Conservation (phyloP, 92 coral and sea anemone species). For the Metridium senile region DNA sequence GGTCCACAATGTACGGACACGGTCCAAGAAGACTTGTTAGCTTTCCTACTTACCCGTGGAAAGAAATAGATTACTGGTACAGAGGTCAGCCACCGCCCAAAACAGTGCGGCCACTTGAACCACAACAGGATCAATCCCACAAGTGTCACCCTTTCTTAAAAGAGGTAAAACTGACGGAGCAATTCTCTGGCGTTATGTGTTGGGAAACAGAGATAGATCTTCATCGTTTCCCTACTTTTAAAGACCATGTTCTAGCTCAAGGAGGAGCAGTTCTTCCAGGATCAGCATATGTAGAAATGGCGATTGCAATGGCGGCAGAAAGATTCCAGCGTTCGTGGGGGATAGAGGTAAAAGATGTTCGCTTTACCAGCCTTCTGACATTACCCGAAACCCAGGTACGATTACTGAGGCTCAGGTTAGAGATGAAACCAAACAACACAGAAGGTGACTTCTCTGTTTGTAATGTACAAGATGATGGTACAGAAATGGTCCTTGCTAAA, state of each 20-base stretch:
- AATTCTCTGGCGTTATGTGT: conserved; percentile 69
- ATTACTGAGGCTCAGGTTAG: conserved; percentile 55
- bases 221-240: conserved; percentile 63
- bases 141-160: conserved; percentile 65
- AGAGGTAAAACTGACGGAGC: conserved; percentile 52
- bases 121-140: neutral
- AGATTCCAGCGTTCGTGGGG: conserved; percentile 34
- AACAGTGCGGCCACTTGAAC: conserved; percentile 36
- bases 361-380: conserved; percentile 70
- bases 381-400: conserved; percentile 74
- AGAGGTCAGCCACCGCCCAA: conserved; percentile 48
- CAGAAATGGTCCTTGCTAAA: conserved; percentile 56
- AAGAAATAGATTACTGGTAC: conserved; percentile 72
- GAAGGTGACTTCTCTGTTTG: conserved; percentile 47
- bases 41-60: conserved; percentile 81
- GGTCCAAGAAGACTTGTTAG: conserved; percentile 63
- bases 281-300: conserved; percentile 84
- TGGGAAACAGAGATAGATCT: conserved; percentile 90
- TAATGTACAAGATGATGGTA: conserved; percentile 58
- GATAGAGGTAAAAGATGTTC: conserved; percentile 58
- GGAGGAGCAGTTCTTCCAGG: conserved; percentile 87
- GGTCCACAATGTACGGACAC: conserved; percentile 57
- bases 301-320: conserved; percentile 79
- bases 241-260: conserved; percentile 76
- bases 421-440: conserved; percentile 14